Evolutionary conservation across 23 tunicate genomes (phyloP), one percentile per base, ranked within the genome.

Genomic region (Styela clava): DNA sequence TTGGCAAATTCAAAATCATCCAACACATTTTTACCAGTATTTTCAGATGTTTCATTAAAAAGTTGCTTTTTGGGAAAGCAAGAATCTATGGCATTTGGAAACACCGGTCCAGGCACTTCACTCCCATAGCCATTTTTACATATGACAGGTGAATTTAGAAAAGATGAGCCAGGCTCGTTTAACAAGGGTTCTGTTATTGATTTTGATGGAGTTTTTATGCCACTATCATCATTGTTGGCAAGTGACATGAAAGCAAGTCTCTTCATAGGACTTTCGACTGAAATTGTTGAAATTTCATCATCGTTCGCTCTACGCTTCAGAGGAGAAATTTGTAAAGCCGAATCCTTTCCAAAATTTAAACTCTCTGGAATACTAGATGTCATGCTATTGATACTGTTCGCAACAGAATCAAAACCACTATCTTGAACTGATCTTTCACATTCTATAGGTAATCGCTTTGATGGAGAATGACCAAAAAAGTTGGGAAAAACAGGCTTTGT

Each of bases 181-280:
- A 44, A 44, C 12, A 44, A 5, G 7, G 56, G 12, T 7, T 12
- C 56, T 5, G 56, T 5, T 12, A 12, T 44, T 44, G 56, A 44
- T 12, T 44, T 44, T 44, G 12, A 7, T 5, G 56, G 12, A 12
- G 12, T 5, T 7, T 44, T 44, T 44, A 44, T 44, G 7, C 56
- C 56, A 44, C 56, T 7, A 44, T 44, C 56, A 44, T 7, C 56
- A 5, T 44, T 44, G 56, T 44, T 44, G 56, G 56, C 7, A 12
- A 44, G 81, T 12, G 81, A 36, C 33, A 25, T 44, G 65, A 76
- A 52, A 44, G 81, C 81, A 23, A 76, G 64, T 1, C 81, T 76
- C 27, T 76, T 76, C 81, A 76, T 35, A 16, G 81, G 81, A 52
- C 81, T 76, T 52, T 76, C 81, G 25, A 76, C 81, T 33, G 77